Percentiles rank a stretch among this genome's conserved stretches.
These are phyloP conservation scores for Brachypodius melanocephalos DNA, from an alignment of 2,113 vertebrate genomes.

Conservation along the genomic window DNA sequence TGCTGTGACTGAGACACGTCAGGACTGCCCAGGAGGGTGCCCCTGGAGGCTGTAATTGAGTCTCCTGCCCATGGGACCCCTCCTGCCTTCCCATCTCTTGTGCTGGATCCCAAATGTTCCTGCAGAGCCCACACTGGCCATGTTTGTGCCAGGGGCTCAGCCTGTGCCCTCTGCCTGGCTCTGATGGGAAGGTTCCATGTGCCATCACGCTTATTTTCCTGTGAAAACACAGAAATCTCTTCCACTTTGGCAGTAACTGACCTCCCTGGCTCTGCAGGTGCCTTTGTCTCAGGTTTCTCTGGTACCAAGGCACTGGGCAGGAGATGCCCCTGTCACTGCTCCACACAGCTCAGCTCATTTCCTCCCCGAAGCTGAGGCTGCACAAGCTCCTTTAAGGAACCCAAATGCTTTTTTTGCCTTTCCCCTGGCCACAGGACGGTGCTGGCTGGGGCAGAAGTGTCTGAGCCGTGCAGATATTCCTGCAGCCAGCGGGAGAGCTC, in stretches of 20 bases:
- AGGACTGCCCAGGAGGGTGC: not conserved
- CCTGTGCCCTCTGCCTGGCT: not conserved
- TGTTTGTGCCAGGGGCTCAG: not conserved
- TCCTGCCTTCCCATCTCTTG: not conserved
- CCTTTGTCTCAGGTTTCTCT: not conserved
- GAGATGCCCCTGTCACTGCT: not conserved
- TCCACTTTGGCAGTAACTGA: not conserved
- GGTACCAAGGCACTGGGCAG: not conserved
- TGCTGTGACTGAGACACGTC: not conserved
- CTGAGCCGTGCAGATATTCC: not conserved
- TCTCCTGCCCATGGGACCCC: not conserved
- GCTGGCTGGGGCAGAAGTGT: not conserved
- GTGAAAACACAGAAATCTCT: not conserved
- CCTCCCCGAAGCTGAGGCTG: not conserved
- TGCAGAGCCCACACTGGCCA: not conserved
- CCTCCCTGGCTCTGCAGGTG: not conserved
- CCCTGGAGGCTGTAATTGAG: not conserved
- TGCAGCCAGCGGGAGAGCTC: not conserved
- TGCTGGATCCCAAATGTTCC: not conserved
- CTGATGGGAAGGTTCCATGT: not conserved
- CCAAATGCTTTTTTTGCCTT: not conserved
- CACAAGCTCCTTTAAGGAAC: not conserved
- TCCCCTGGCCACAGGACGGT: accelerated
- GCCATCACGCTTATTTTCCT: not conserved
- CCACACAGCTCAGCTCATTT: not conserved